Conservation (phyloP, 1,140 invertebrate genomes). For the Andrena cerasifolii region DNA sequence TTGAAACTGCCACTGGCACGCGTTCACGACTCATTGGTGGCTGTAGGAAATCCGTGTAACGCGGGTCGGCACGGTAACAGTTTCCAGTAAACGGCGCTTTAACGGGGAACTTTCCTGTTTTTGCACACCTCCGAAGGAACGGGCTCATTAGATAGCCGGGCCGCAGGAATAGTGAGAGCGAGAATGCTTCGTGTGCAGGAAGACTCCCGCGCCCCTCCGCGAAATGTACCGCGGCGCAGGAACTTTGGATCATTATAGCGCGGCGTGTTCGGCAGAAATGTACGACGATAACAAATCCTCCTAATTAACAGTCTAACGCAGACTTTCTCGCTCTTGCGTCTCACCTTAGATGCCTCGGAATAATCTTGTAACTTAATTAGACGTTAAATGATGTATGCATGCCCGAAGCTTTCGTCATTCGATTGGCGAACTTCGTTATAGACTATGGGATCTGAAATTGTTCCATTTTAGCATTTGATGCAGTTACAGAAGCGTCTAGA, state of each 20-base stretch:
- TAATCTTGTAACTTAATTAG: constrained; percentile 7
- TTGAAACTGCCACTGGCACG: neutral
- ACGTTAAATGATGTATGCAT: constrained; percentile 15
- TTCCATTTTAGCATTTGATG: no score
- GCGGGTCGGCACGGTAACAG: neutral
- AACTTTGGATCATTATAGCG: constrained; percentile 23
- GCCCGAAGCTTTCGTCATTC: neutral
- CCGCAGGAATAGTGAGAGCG: constrained; percentile 57
- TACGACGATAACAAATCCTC: constrained; percentile 10
- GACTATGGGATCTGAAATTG: neutral
- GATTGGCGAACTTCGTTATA: neutral
- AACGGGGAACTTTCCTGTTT: constrained; percentile 49
- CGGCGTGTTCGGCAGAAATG: neutral
- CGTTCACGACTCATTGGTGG: neutral
- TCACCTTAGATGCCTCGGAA: neutral
- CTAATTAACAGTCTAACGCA: constrained; percentile 12
- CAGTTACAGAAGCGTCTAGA: no score
- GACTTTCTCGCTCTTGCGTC: constrained; percentile 16
- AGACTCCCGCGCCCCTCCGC: constrained; percentile 4
- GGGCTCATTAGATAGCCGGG: constrained; percentile 50
- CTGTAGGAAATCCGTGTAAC: constrained; percentile 10
- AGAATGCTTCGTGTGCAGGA: constrained; percentile 37
- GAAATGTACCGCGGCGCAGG: constrained; percentile 6
- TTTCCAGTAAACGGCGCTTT: constrained; percentile 36
- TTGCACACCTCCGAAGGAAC: constrained; percentile 23